Conservation (phyloP, 2,888 invertebrate species). For the Tenthredo notha region DNA sequence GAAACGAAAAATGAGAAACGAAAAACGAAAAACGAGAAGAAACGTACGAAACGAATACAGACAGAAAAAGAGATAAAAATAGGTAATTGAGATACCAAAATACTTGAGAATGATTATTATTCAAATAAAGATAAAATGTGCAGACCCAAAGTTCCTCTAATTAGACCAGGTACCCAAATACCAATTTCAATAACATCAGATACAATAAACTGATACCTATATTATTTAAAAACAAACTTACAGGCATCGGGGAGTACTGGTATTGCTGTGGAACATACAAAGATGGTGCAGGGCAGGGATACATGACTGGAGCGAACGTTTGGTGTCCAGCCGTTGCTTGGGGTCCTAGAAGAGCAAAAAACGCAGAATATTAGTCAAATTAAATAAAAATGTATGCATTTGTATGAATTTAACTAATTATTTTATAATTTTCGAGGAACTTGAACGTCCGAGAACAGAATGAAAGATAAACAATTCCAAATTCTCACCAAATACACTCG, state of each 20-base stretch:
- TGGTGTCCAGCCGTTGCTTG: constrained; percentile 76
- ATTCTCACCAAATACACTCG: constrained; percentile 74
- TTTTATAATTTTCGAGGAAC: neutral
- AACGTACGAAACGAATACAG: neutral
- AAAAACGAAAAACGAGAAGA: neutral
- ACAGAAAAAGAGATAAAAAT: neutral
- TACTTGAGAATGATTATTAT: neutral
- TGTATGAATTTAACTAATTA: neutral
- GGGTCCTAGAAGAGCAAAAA: constrained; percentile 66
- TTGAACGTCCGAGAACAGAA: neutral
- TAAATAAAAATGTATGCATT: neutral
- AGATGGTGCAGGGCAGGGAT: constrained; percentile 76
- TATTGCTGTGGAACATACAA: constrained; percentile 78
- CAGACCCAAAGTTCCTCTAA: constrained; percentile 18
- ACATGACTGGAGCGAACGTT: constrained; percentile 76
- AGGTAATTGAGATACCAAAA: constrained; percentile 7
- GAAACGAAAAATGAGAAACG: neutral
- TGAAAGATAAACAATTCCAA: neutral
- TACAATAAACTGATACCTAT: neutral
- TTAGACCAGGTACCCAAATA: constrained; percentile 10
- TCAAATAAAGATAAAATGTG: constrained; percentile 15
- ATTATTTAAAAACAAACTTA: constrained; percentile 64
- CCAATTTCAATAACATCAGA: constrained; percentile 9
- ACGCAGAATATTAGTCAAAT: neutral
- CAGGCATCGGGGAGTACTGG: constrained; percentile 77